Base-by-base conservation (phyloP, 2,797 vertebrate species). In the Rhinichthys osculus region DNA sequence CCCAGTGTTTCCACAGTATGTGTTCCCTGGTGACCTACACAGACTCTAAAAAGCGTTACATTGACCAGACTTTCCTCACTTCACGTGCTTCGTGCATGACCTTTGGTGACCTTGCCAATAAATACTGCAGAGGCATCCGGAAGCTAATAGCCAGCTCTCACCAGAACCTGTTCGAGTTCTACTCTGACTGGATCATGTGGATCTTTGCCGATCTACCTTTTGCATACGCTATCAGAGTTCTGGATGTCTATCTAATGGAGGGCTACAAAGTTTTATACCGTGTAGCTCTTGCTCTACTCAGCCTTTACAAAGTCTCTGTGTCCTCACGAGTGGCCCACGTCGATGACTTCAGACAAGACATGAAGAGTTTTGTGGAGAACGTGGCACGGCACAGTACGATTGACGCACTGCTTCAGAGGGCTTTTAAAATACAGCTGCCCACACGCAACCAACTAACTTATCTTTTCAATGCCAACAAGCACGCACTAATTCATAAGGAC, bases 261-360 rank as follows among this genome's bases (percentile, higher is more conserved):
- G 97, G 97, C 40, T 96, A 96, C 94, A 97, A 98, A 89, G 96
- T 97, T 2, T 95, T 98, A 16, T 97, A 97, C 93, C 96, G 97
- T 79, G 95, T 97, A 10, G 96, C 96, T 0, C 66, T 97, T 91
- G 94, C 95, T 79, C 91, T 98, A 82, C 94, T 98, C 30, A 94
- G 94, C 89, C 96, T 96, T 78, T 97, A 97, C 93, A 94, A 94
- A 89, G 92, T 96, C 27, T 96, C 94, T 0, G 92, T 95, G 74
- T 91, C 90, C 6, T 95, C 95, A 0, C 86, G 93, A 0, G 95
- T 96, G 81, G 93, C 93, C n/a, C 94, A 95, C 1, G 95, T 95
- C 52, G 92, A 94, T 0, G 94, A 97, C 86, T 90, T 97, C 90
- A 93, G 93, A 82, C 93, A 92, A 0, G 95, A 97, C n/a, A 95